These are phyloP conservation scores for Sphaerolaimus hirsutus DNA, from an alignment of 2,888 invertebrate species.

Conservation along the genomic window DNA sequence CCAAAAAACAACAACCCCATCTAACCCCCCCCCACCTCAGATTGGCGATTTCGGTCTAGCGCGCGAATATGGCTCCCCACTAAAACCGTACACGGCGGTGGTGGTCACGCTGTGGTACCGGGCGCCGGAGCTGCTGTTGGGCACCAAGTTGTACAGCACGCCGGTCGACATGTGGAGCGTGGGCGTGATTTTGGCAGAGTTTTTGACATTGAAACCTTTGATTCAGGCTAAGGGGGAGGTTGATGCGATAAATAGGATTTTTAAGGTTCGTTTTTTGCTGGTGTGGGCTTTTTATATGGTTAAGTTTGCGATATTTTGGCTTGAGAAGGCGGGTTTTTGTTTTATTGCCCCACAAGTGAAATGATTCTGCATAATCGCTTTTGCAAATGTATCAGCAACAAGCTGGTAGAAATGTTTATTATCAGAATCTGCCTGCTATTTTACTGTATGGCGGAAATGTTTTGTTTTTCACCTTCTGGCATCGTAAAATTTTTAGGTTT, in stretches of 20 bases:
- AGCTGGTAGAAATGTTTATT: no score
- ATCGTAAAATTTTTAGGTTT: no score
- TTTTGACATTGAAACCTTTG: constrained; percentile 72
- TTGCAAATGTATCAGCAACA: no score
- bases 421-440: no score
- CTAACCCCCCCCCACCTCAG: no score
- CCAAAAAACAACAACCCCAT: no score
- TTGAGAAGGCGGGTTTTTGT: no score
- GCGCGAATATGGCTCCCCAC: constrained; percentile 84
- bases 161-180: constrained; percentile 89
- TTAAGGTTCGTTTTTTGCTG: constrained; percentile 40
- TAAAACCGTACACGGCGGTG: constrained; percentile 80
- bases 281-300: not conserved
- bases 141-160: constrained; percentile 66
- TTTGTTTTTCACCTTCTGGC: no score
- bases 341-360: no score
- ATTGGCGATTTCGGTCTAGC: constrained; percentile 81
- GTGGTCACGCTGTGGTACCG: constrained; percentile 97
- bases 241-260: constrained; percentile 70
- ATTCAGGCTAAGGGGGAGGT: constrained; percentile 90
- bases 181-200: constrained; percentile 91
- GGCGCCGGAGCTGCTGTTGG: constrained; percentile 74
- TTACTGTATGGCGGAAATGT: no score
- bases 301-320: no score
- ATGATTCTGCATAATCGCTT: no score